phyloP scores from a whole-genome alignment of 2,888 invertebrate species.

The Chymomyza caudatula region DNA sequence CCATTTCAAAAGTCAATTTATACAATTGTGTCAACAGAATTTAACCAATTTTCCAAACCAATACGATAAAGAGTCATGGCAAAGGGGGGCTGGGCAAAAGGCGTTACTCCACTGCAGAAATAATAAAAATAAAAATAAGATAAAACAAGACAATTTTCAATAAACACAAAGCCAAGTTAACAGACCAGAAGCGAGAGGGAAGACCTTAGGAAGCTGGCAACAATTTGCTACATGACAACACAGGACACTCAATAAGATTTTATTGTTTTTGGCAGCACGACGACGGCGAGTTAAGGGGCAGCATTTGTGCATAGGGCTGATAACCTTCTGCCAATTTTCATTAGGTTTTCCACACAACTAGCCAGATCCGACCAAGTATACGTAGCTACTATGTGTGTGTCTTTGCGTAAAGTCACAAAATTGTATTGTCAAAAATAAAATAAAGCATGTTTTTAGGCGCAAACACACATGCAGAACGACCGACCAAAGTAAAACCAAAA shows the following conservation, averaged over 20 bases:
- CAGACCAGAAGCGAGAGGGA: conserved; percentile 17
- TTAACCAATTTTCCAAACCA: conserved; percentile 69
- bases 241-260: conserved; percentile 61
- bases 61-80: conserved; percentile 39
- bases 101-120: neutral
- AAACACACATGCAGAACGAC: conserved; percentile 19
- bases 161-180: conserved; percentile 52
- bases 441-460: conserved; percentile 62
- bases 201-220: conserved; percentile 11
- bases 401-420: conserved; percentile 62
- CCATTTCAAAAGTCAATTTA: conserved; percentile 66
- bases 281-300: too few species aligned
- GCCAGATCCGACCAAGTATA: neutral
- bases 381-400: neutral
- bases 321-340: conserved; percentile 44
- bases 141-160: conserved; percentile 65
- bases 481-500: conserved; percentile 54
- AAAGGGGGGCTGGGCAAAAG: too few species aligned
- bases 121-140: conserved; percentile 19
- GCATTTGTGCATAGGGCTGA: too few species aligned
- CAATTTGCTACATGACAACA: conserved; percentile 31
- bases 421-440: conserved; percentile 72
- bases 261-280: conserved; percentile 49
- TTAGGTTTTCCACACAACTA: conserved; percentile 54
- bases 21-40: conserved; percentile 63